These are phyloP conservation scores for Phoebastria nigripes DNA, from an alignment of 2,797 vertebrate species.

Conservation along the genomic window DNA sequence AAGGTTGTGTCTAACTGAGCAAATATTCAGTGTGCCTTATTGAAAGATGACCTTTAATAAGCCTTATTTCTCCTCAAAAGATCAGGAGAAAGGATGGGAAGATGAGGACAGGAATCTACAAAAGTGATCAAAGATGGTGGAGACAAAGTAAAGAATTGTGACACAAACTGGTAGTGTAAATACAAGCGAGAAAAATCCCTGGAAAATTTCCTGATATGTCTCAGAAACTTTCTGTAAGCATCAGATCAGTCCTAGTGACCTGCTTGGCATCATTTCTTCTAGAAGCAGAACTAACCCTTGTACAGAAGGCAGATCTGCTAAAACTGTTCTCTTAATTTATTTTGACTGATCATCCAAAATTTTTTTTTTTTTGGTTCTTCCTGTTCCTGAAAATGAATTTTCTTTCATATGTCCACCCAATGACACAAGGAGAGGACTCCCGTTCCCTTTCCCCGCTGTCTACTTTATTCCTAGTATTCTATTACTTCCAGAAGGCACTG, in stretches of 20 bases:
- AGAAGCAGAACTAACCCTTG: neutral
- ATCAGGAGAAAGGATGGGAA: neutral
- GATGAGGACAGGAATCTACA: neutral
- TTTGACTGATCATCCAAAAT: neutral
- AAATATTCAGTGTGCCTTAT: neutral
- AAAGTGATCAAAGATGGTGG: neutral
- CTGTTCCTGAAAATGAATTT: neutral
- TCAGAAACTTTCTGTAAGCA: neutral
- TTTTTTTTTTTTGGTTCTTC: neutral
- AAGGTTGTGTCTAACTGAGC: neutral
- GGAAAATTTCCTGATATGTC: neutral
- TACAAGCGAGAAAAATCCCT: neutral
- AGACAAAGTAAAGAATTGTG: neutral
- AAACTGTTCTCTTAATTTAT: neutral
- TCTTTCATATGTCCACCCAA: neutral
- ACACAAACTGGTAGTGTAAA: neutral
- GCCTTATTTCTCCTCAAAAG: neutral
- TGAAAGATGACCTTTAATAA: neutral
- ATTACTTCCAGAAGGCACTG: neutral
- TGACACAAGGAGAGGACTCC: neutral
- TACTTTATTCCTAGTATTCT: neutral
- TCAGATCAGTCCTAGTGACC: neutral
- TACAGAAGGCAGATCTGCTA: neutral
- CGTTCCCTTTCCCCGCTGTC: fast-evolving
- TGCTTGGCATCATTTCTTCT: neutral